These are phyloP conservation scores for Diacarnus erythraeanus DNA, from an alignment of 37 sponge, comb jelly and placozoan species.

Conservation along the genomic window DNA sequence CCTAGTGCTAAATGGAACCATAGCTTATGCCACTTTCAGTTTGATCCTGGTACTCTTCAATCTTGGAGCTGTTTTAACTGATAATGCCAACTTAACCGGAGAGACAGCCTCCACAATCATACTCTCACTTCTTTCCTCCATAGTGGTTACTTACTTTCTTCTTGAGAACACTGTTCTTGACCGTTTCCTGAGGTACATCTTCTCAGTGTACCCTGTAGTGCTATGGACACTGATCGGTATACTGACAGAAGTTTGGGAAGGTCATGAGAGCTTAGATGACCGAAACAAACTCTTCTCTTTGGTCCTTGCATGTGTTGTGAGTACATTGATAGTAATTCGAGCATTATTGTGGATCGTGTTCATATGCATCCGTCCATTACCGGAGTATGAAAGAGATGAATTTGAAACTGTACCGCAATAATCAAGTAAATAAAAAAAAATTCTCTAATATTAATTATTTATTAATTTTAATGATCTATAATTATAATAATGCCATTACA, in stretches of 20 bases:
- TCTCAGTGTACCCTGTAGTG: constrained; percentile 28
- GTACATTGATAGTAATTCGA: constrained; percentile 14
- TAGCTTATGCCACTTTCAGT: constrained; percentile 25
- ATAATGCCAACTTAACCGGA: background rate
- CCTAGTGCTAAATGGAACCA: constrained; percentile 34
- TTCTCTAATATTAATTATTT: too few species aligned
- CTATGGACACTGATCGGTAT: constrained; percentile 31
- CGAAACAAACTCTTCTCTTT: constrained; percentile 22
- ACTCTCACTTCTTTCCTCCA: constrained; percentile 16
- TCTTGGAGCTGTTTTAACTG: constrained; percentile 20
- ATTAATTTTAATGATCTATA: too few species aligned
- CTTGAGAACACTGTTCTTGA: constrained; percentile 54
- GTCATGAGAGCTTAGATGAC: background rate
- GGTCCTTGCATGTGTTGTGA: background rate
- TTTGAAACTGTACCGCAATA: background rate
- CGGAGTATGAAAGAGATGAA: constrained; percentile 10
- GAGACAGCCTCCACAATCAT: constrained; percentile 17
- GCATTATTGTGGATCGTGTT: constrained; percentile 20
- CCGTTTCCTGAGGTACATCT: constrained; percentile 10
- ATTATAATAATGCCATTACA: too few species aligned
- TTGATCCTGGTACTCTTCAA: constrained; percentile 19
- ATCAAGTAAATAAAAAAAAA: too few species aligned
- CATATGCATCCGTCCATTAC: constrained; percentile 11
- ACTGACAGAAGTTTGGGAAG: constrained; percentile 8
- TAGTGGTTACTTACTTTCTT: constrained; percentile 22